These are phyloP conservation scores for Meleagris gallopavo DNA, from an alignment of 2,113 vertebrate genomes.

Conservation along the genomic window DNA sequence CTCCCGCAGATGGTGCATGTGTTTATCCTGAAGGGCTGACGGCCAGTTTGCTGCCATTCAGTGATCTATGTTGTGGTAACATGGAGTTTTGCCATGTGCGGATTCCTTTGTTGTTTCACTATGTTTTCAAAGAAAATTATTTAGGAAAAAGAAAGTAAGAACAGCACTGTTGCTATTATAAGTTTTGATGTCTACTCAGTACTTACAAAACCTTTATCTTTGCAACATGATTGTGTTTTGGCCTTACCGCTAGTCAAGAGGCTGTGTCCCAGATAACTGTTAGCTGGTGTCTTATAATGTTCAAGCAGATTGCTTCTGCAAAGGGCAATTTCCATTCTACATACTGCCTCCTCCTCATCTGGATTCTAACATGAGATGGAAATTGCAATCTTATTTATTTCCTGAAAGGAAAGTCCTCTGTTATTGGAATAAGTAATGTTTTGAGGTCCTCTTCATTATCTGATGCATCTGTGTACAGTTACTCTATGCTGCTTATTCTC, in stretches of 20 bases:
- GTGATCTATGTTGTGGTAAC: not conserved
- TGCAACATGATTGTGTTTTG: not conserved
- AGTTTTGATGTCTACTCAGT: not conserved
- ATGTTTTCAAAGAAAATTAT: not conserved
- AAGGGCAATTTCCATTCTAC: not conserved
- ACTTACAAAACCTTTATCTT: not conserved
- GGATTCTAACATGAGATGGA: not conserved
- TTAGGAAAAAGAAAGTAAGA: not conserved
- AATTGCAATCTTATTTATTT: not conserved
- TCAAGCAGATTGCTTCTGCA: not conserved
- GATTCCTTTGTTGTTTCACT: not conserved
- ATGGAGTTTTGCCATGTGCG: not conserved
- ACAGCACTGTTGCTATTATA: not conserved
- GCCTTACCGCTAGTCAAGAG: not conserved
- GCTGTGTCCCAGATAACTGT: not conserved
- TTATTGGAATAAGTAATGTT: not conserved
- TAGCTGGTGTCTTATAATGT: not conserved
- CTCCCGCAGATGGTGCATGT: not conserved
- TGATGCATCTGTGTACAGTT: not conserved
- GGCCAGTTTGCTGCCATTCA: constrained; percentile 24
- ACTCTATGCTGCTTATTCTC: not conserved
- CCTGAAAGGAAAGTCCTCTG: not conserved
- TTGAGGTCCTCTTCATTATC: not conserved
- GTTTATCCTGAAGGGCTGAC: not conserved
- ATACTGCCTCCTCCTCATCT: not conserved